Evolutionary conservation across 1,140 invertebrate species (phyloP).

Genomic region (Goniozus legneri): DNA sequence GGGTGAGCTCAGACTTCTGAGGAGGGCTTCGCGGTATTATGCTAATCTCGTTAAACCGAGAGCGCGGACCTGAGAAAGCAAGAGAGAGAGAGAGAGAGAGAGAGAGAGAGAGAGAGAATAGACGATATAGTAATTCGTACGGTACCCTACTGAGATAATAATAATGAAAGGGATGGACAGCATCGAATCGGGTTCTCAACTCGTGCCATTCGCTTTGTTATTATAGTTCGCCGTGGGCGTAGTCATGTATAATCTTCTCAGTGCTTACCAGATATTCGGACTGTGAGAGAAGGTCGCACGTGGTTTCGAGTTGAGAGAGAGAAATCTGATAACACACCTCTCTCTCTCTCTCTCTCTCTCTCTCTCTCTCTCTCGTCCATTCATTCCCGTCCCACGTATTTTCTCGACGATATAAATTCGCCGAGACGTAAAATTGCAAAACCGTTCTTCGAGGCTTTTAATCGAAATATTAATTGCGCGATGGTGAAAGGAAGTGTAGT

Average conservation of each 20-base stretch:
- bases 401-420: constrained; percentile 9
- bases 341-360: no score
- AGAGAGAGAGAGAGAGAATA: no score
- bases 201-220: constrained; percentile 18
- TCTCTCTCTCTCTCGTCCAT: neutral
- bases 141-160: constrained; percentile 41
- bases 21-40: constrained; percentile 42
- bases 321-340: no score
- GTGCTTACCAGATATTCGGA: constrained; percentile 18
- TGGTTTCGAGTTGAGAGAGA: no score
- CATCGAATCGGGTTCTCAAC: no score
- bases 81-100: no score
- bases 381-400: neutral
- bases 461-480: constrained; percentile 13
- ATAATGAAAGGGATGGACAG: constrained; percentile 30
- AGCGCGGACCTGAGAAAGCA: constrained; percentile 23
- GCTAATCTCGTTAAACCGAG: constrained; percentile 42
- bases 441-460: constrained; percentile 6
- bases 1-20: constrained; percentile 29
- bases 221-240: no score
- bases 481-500: neutral
- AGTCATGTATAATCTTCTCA: constrained; percentile 29
- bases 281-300: no score
- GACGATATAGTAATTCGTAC: constrained; percentile 34
- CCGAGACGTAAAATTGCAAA: constrained; percentile 8